Evolutionary conservation across 2,797 vertebrate species (phyloP).

Genomic region (Odontamblyopus rebecca): DNA sequence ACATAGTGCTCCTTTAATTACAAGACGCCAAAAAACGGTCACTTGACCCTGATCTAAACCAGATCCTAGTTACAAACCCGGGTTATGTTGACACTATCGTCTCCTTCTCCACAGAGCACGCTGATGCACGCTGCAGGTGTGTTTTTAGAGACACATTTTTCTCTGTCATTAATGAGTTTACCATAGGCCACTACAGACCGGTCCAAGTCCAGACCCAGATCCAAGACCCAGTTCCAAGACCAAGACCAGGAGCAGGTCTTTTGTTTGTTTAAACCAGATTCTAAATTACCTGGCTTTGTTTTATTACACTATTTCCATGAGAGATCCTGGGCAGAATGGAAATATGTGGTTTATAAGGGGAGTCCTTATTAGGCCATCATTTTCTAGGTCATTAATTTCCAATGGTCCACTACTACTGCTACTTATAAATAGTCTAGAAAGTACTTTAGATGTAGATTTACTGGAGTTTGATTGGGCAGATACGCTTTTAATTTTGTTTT

Average conservation of each 20-base stretch:
- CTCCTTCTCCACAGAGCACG: not conserved
- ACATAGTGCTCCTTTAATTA: too few relatives aligned
- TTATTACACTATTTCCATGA: not conserved
- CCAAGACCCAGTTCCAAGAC: not conserved
- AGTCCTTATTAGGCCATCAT: not conserved
- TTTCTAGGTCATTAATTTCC: not conserved
- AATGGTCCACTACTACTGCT: not conserved
- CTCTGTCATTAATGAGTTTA: constrained; percentile 5
- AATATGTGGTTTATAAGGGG: not conserved
- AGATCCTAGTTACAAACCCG: not conserved
- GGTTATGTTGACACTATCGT: not conserved
- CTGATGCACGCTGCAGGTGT: constrained; percentile 6
- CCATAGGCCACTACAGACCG: not conserved
- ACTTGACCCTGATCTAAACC: too few relatives aligned
- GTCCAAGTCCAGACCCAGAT: constrained; percentile 1
- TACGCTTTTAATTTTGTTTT: not conserved
- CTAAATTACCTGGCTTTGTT: constrained; percentile 8
- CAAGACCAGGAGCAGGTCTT: not conserved
- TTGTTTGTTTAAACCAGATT: not conserved
- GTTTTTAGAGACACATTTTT: constrained; percentile 5
- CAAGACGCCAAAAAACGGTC: not conserved
- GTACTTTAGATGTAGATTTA: not conserved
- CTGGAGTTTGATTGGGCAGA: not conserved
- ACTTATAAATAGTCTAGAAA: not conserved
- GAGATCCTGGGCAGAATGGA: not conserved